Evolutionary conservation across 2,113 vertebrate genomes (phyloP), one percentile per base, ranked within the genome.

Genomic region (Hymenochirus boettgeri): DNA sequence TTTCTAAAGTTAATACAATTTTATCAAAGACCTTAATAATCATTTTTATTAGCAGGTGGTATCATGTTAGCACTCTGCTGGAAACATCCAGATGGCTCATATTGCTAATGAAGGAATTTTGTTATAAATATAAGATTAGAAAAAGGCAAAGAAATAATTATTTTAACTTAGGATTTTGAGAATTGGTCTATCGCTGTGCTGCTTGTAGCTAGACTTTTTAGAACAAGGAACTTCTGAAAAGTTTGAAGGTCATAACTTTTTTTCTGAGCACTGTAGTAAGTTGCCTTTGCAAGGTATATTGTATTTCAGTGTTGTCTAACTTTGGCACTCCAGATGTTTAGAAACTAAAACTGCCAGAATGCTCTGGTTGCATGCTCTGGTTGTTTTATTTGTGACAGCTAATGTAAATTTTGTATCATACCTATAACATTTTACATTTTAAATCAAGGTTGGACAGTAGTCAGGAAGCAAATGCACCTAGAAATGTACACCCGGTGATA

Each of bases 121-220:
- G 39, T 42, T 42, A 42, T 42, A 42, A 42, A 42, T 42, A 42
- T 42, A 42, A 42, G 39, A 42, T 42, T 42, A 42, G 39, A 42
- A 42, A 42, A 42, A 42, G 17, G 39, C 13, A 42, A 42, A 42
- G 39, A 42, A 42, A 42, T 42, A 42, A 42, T 42, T 42, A 15
- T 42, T 42, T 6, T 42, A 42, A 42, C 39, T 42, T 13, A 42
- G 15, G 5, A 42, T 42, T 42, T 42, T 17, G n/a, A 42, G 39
- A 15, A 17, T n/a, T 42, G n/a, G 7, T 42, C 13, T 15, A n/a
- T 42, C 13, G 39, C 39, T 42, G 39, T 6, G 13, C 39, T n/a
- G n/a, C 39, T n/a, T n/a, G 17, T 17, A n/a, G 17, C 13, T 42
- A 11, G 11, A 42, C n/a, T n/a, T 42, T 42, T 42, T 17, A 42